Evolutionary conservation across 2,797 vertebrate species (phyloP).

Genomic region (Heterohyrax brucei): DNA sequence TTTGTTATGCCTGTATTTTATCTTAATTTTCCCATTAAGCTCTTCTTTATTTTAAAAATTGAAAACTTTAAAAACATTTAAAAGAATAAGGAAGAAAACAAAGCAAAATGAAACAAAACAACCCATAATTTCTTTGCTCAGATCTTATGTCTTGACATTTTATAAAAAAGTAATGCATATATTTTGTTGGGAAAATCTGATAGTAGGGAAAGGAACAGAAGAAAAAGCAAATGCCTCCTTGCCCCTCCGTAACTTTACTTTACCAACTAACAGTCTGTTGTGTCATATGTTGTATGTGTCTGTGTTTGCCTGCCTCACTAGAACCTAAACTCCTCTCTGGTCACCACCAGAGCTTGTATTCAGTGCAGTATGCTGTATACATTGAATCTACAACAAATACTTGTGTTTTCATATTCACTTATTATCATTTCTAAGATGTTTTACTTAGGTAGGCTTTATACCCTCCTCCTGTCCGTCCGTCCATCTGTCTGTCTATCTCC

Average conservation of each 20-base stretch:
- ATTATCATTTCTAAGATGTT: conserved; percentile 5
- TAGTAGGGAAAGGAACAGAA: neutral
- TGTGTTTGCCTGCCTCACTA: neutral
- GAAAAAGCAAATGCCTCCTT: neutral
- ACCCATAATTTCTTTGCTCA: neutral
- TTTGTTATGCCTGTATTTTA: neutral
- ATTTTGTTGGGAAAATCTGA: conserved; percentile 27
- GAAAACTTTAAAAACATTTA: neutral
- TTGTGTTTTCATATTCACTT: neutral
- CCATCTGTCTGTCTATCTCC: too few species aligned
- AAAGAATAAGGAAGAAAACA: neutral
- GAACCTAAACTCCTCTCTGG: too few species aligned
- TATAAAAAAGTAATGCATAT: neutral
- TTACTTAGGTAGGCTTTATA: neutral
- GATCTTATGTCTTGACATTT: neutral
- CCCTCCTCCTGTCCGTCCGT: neutral
- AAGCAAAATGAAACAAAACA: neutral
- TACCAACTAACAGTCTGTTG: neutral
- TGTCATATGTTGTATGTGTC: neutral
- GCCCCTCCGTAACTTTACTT: neutral
- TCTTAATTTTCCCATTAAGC: neutral
- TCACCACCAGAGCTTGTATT: neutral
- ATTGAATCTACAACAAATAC: neutral
- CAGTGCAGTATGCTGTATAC: neutral
- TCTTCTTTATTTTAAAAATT: neutral